phyloP scores from a whole-genome alignment of 2,113 vertebrate genomes.

The Leucopsar rothschildi region DNA sequence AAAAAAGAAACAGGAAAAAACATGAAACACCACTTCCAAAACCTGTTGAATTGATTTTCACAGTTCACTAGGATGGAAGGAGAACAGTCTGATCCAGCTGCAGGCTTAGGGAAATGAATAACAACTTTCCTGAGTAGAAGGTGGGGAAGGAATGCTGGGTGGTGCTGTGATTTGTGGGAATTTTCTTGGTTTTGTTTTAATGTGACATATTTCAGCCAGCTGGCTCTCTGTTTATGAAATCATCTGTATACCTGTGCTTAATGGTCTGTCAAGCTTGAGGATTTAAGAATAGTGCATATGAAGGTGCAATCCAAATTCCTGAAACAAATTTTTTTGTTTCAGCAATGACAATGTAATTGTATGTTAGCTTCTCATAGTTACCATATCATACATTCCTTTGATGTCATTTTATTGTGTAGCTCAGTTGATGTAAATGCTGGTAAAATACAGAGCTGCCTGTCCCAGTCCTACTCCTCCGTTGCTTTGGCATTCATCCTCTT shows the following conservation, averaged over 20 bases:
- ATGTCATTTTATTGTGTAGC: neutral
- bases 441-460: neutral
- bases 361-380: neutral
- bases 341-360: neutral
- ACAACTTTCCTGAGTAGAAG: neutral
- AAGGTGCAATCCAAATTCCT: neutral
- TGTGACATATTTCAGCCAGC: neutral
- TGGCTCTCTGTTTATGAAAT: neutral
- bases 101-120: neutral
- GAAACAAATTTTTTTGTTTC: neutral
- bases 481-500: neutral
- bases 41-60: neutral
- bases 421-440: neutral
- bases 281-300: neutral
- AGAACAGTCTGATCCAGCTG: neutral
- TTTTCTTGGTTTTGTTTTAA: neutral
- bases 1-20: neutral
- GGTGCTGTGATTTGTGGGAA: neutral
- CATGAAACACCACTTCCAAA: fast-evolving
- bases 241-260: neutral
- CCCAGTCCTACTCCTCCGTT: neutral
- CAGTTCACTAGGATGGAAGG: neutral
- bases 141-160: neutral
- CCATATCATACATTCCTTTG: neutral
- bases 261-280: neutral